A percentile compares a stretch with the other conserved stretches of the same genome.
phyloP scores from a whole-genome alignment of 2,888 invertebrate genomes.

The Andrena flavipes region DNA sequence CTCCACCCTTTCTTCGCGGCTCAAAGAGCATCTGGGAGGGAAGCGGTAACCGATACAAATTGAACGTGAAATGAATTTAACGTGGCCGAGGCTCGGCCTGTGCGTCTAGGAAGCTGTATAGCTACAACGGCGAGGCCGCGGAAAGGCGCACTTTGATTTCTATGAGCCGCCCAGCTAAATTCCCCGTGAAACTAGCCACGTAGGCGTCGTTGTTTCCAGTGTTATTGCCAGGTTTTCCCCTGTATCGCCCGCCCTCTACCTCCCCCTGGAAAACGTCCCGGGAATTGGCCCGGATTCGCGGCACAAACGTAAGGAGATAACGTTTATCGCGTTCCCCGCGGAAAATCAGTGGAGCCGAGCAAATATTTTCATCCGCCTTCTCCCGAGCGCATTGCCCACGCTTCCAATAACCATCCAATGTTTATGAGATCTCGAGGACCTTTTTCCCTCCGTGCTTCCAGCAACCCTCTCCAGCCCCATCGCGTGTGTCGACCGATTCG shows the following conservation, averaged over 20 bases:
- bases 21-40: background rate
- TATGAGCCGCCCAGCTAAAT: constrained; percentile 22
- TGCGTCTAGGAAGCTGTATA: background rate
- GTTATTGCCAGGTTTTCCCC: constrained; percentile 28
- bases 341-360: background rate
- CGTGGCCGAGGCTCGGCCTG: background rate
- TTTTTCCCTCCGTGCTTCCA: background rate
- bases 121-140: background rate
- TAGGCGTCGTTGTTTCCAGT: constrained; percentile 21
- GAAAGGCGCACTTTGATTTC: constrained; percentile 29
- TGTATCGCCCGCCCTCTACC: constrained; percentile 1
- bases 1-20: background rate
- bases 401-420: background rate
- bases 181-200: constrained; percentile 41
- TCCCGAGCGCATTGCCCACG: background rate
- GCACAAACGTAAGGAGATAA: background rate
- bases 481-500: background rate
- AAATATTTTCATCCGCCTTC: background rate
- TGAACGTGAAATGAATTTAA: constrained; percentile 32
- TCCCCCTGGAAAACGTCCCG: background rate
- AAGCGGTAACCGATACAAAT: constrained; percentile 18
- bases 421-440: background rate
- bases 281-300: background rate
- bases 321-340: background rate
- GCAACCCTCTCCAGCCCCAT: background rate